Conservation (phyloP, 2,888 invertebrate genomes). For the Noctuana brunneofusca region DNA sequence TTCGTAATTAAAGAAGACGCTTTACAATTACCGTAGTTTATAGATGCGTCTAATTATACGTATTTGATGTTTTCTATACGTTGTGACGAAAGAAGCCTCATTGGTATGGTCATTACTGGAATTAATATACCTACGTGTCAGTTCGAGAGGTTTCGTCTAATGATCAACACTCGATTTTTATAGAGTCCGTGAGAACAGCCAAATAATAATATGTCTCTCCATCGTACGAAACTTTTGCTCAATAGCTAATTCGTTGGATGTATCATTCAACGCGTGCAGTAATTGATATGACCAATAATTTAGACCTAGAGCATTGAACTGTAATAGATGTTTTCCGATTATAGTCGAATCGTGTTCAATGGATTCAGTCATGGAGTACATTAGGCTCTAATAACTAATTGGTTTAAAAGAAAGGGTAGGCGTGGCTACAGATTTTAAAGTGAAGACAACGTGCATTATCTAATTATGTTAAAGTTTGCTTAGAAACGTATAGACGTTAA, state of each 20-base stretch:
- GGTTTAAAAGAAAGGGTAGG: background rate
- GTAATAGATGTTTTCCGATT: conserved; percentile 19
- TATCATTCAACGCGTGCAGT: conserved; percentile 51
- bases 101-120: conserved; percentile 77
- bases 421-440: background rate
- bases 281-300: conserved; percentile 54
- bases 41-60: conserved; percentile 79
- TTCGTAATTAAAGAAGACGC: conserved; percentile 79
- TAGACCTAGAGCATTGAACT: conserved; percentile 16
- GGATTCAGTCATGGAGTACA: background rate
- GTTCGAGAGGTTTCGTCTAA: conserved; percentile 76
- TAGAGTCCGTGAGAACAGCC: conserved; percentile 74
- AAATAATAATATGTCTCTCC: conserved; percentile 76
- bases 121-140: conserved; percentile 82
- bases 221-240: conserved; percentile 53
- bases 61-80: conserved; percentile 80
- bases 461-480: too few relatives aligned
- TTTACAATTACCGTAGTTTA: conserved; percentile 80
- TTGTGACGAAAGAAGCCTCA: conserved; percentile 78
- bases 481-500: too few relatives aligned
- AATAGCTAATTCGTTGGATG: conserved; percentile 59
- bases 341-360: conserved; percentile 18
- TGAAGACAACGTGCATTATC: too few relatives aligned
- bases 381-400: background rate
- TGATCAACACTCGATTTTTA: conserved; percentile 74